Evolutionary conservation across 1,140 invertebrate genomes (phyloP).

Genomic region (Pemphigus obesinymphae): DNA sequence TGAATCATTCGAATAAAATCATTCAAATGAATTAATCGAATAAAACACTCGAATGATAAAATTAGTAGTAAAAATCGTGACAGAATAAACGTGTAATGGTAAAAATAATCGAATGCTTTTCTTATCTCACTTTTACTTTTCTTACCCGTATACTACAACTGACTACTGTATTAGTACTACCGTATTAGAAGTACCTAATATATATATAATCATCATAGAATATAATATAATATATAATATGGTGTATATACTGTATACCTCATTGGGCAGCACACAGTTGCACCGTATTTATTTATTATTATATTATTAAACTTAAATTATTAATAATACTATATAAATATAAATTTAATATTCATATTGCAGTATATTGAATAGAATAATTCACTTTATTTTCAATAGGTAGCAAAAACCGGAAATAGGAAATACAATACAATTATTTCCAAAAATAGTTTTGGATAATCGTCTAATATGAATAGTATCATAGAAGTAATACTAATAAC

Average conservation of each 20-base stretch:
- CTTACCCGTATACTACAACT: neutral
- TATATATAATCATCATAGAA: too few species aligned
- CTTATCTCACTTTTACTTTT: too few species aligned
- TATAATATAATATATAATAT: neutral
- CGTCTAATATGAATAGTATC: neutral
- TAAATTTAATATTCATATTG: conserved; percentile 8
- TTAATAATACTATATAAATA: neutral
- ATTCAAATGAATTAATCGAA: too few species aligned
- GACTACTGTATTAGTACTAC: neutral
- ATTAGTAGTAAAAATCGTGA: too few species aligned
- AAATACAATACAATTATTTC: neutral
- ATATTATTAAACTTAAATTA: neutral
- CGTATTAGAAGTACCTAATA: too few species aligned
- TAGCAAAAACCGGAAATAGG: neutral
- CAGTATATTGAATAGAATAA: neutral
- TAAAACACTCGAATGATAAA: too few species aligned
- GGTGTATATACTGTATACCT: neutral
- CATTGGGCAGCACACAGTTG: neutral
- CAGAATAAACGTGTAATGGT: too few species aligned
- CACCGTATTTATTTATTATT: neutral
- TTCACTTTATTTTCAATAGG: neutral
- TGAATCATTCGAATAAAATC: too few species aligned
- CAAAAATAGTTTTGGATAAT: neutral
- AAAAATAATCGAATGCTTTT: too few species aligned
- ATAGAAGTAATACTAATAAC: neutral